Conservation (phyloP, 2,888 invertebrate genomes). For the Mythimna albipuncta region DNA sequence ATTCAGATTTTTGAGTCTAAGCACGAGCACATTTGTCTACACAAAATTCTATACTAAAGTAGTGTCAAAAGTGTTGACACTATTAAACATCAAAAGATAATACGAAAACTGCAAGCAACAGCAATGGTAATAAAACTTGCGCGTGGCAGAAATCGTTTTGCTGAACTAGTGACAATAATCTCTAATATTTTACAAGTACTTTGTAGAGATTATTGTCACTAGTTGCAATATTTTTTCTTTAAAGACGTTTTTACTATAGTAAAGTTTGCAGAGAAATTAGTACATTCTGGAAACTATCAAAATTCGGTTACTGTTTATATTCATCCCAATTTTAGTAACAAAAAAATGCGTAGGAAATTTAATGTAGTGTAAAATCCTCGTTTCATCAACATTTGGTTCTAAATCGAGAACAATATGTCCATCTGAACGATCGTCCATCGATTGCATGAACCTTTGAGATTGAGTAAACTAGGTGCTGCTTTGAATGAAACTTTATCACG, state of each 20-base stretch:
- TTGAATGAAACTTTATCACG: not conserved
- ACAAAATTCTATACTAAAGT: no score
- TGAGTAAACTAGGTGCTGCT: not conserved
- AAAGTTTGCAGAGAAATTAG: no score
- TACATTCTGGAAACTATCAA: no score
- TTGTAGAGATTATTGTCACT: no score
- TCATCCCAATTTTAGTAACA: not conserved
- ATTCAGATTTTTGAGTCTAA: no score
- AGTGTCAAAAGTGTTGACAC: no score
- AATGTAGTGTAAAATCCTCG: slow-evolving; percentile 17
- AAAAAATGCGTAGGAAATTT: not conserved
- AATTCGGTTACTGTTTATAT: no score
- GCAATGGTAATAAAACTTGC: not conserved
- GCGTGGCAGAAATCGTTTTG: not conserved
- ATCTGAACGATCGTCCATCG: slow-evolving; percentile 36
- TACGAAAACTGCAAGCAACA: not conserved
- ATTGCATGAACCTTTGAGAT: slow-evolving; percentile 37
- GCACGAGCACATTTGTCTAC: no score
- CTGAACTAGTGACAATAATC: not conserved
- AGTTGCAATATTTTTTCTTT: no score
- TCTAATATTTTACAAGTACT: not conserved
- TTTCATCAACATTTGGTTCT: slow-evolving; percentile 26
- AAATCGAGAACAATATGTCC: slow-evolving; percentile 36
- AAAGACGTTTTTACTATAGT: no score
- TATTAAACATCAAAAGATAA: not conserved